Evolutionary conservation across 2,888 invertebrate species (phyloP).

Genomic region (Mythimna loreyi): DNA sequence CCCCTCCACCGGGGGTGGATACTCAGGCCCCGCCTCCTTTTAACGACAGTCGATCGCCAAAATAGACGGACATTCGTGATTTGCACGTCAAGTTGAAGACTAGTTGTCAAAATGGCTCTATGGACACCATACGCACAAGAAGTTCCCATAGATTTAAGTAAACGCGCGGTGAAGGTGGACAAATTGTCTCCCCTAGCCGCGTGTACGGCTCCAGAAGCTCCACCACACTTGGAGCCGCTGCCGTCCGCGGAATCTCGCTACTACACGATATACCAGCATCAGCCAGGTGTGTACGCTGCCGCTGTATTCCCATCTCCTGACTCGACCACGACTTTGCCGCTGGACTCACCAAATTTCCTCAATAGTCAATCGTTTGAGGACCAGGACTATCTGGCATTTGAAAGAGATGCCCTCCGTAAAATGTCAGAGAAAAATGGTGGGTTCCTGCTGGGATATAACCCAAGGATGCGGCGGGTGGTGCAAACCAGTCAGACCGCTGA

Average conservation of each 20-base stretch:
- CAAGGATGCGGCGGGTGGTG: constrained; percentile 90
- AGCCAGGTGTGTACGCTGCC: constrained; percentile 67
- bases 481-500: constrained; percentile 83
- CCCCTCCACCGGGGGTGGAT: constrained; percentile 63
- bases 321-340: constrained; percentile 84
- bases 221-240: constrained; percentile 51
- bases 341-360: constrained; percentile 73
- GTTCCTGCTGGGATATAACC: constrained; percentile 90
- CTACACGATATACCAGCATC: constrained; percentile 68
- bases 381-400: constrained; percentile 92
- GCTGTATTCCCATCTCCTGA: constrained; percentile 77
- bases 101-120: constrained; percentile 75
- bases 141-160: constrained; percentile 79
- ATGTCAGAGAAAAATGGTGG: constrained; percentile 92
- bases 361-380: constrained; percentile 86
- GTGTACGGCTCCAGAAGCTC: constrained; percentile 52
- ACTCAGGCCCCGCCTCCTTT: constrained; percentile 68
- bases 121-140: constrained; percentile 85
- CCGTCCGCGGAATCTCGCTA: constrained; percentile 63
- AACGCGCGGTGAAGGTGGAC: constrained; percentile 70
- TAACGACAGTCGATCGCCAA: constrained; percentile 53
- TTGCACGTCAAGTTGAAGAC: constrained; percentile 61
- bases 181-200: constrained; percentile 64
- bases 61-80: constrained; percentile 61
- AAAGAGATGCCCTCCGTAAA: constrained; percentile 92